phyloP scores from a whole-genome alignment of 2,113 vertebrate species.

The Halcyon malimbica region DNA sequence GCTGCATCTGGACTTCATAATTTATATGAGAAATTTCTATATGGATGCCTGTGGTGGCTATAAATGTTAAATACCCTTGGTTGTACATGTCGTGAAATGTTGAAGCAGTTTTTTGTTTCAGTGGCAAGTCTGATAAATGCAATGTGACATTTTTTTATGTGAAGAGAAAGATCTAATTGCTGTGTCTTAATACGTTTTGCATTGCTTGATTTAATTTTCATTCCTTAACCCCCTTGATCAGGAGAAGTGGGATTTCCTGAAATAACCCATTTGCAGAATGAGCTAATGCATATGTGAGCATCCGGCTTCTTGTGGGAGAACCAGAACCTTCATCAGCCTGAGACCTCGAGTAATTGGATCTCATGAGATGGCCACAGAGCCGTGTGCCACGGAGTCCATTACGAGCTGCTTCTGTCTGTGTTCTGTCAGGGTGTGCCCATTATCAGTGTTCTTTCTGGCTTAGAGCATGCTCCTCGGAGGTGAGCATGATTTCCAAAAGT shows the following conservation, averaged over 20 bases:
- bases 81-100: neutral
- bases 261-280: neutral
- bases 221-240: conserved; percentile 4
- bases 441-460: neutral
- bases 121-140: neutral
- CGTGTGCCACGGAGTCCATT: neutral
- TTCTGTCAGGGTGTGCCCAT: accelerated
- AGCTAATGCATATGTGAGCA: neutral
- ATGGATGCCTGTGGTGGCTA: neutral
- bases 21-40: neutral
- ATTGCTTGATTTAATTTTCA: conserved; percentile 56
- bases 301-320: neutral
- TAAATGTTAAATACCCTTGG: conserved; percentile 2
- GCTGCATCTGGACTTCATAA: neutral
- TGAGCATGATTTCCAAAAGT: neutral
- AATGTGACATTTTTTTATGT: neutral
- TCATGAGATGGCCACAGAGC: neutral
- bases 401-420: neutral
- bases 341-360: neutral
- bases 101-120: neutral
- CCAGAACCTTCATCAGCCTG: neutral
- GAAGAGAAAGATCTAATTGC: conserved; percentile 30
- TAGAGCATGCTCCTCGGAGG: neutral
- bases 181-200: conserved; percentile 41
- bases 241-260: conserved; percentile 3